A percentile compares a stretch with the other conserved stretches of the same genome.
Evolutionary conservation across 2,113 vertebrate genomes (phyloP).

Genomic region (Cinclus mexicanus): DNA sequence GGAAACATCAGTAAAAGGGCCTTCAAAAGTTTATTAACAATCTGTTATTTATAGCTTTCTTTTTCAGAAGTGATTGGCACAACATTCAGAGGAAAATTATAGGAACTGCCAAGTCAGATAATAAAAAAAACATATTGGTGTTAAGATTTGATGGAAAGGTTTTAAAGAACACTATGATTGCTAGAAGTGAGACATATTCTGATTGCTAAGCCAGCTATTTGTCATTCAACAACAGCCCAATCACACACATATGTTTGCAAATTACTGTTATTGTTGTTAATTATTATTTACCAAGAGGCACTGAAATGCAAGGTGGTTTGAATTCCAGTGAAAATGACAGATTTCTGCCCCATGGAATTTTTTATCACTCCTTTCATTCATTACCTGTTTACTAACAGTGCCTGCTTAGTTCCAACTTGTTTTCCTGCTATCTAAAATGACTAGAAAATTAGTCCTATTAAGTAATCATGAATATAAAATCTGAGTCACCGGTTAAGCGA

Average conservation of each 20-base stretch:
- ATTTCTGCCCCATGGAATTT: neutral
- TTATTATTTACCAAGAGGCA: conserved; percentile 46
- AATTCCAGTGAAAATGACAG: conserved; percentile 34
- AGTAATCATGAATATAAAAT: conserved; percentile 57
- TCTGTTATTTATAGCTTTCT: conserved; percentile 42
- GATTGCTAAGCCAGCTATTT: neutral
- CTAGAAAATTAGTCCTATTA: conserved; percentile 66
- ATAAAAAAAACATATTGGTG: neutral
- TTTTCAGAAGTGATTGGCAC: conserved; percentile 28
- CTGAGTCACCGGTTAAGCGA: conserved; percentile 59
- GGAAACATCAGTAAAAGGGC: conserved; percentile 45
- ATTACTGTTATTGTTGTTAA: conserved; percentile 60
- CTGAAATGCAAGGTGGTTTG: conserved; percentile 32
- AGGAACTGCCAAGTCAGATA: neutral
- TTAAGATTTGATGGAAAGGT: neutral
- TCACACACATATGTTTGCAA: conserved; percentile 33
- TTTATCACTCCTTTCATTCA: conserved; percentile 23
- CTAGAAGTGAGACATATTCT: neutral
- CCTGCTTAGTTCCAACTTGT: conserved; percentile 15
- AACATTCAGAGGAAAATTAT: conserved; percentile 41
- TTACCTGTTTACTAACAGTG: conserved; percentile 52
- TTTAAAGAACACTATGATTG: neutral
- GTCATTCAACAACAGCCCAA: conserved; percentile 7
- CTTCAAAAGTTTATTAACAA: conserved; percentile 61
- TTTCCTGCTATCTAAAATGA: conserved; percentile 48